Base-by-base conservation (phyloP, 2,888 invertebrate species). In the Lymantria monacha region DNA sequence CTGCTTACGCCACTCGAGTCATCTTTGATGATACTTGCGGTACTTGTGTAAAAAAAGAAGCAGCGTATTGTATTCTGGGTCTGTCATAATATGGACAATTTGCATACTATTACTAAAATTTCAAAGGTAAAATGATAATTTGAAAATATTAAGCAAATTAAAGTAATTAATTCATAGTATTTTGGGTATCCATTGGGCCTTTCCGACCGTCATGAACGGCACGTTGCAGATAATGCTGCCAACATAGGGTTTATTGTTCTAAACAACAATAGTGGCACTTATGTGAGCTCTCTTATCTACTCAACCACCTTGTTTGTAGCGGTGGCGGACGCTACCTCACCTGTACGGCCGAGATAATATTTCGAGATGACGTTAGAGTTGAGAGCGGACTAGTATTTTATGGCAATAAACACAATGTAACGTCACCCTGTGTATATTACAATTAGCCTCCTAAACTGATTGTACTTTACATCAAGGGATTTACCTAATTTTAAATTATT, bases 341-440 rank as follows among this genome's bases (percentile, higher is more conserved):
- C 33, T 33, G 33, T 33, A 33, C 33, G 10, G 10, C 33, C 9
- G 33, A 33, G 33, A 33, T 33, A 33, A 33, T 33, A 33, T 33
- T 33, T 33, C 33, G 9, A 33, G 33, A 33, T 63, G 66, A 65
- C 69, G 72, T 69, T 33, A 33, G 33, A 10, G 33, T 33, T 2
- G 33, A 8, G 9, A 33, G 1, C 9, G 1, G 33, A 33, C 22
- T 22, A 2, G 22, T 22, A 22, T 22, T 22, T 3, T 22, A 22
- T 22, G 33, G 33, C 33, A 5, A 33, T 33, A 33, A 33, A 33
- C 33, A 33, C 33, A 8, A 33, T 33, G 7, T 33, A 8, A 33
- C 7, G 33, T 33, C 33, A 33, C 10, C 33, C 33, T 22, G 22
- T 5, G 5, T 22, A 22, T 22, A 22, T 22, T 22, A 33, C 33